These are phyloP conservation scores for Sarcophaga carnaria DNA, from an alignment of 2,888 invertebrate genomes.

Conservation along the genomic window DNA sequence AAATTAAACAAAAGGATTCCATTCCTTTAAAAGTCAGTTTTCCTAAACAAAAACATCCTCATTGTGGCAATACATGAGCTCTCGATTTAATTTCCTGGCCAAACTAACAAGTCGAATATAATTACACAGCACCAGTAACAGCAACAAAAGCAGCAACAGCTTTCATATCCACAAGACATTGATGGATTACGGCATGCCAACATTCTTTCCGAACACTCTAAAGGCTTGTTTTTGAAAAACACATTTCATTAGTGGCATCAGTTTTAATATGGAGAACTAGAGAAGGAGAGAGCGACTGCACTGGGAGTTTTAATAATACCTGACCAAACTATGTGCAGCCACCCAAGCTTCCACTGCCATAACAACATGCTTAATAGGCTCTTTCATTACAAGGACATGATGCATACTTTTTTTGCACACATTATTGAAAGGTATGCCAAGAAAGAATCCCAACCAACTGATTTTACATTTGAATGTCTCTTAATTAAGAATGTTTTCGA, in stretches of 20 bases:
- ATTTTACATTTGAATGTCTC: conserved; percentile 65
- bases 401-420: not conserved
- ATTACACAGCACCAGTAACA: conserved; percentile 13
- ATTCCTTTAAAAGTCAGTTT: not conserved
- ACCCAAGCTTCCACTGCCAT: not conserved
- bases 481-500: conserved; percentile 61
- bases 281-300: too few species aligned
- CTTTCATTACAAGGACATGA: conserved; percentile 15
- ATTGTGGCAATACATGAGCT: conserved; percentile 30
- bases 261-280: not conserved
- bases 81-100: conserved; percentile 53
- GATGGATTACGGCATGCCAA: conserved; percentile 45
- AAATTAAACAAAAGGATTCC: conserved; percentile 23
- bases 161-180: conserved; percentile 39
- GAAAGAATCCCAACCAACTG: conserved; percentile 33
- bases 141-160: not conserved
- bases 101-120: not conserved
- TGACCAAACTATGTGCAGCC: not conserved
- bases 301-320: not conserved
- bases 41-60: not conserved
- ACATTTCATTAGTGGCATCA: conserved; percentile 48
- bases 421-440: not conserved
- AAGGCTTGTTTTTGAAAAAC: conserved; percentile 37
- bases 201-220: not conserved
- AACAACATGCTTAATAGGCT: conserved; percentile 15